Base-by-base conservation (phyloP, 2,888 invertebrate species). In the Protodeltote pygarga region DNA sequence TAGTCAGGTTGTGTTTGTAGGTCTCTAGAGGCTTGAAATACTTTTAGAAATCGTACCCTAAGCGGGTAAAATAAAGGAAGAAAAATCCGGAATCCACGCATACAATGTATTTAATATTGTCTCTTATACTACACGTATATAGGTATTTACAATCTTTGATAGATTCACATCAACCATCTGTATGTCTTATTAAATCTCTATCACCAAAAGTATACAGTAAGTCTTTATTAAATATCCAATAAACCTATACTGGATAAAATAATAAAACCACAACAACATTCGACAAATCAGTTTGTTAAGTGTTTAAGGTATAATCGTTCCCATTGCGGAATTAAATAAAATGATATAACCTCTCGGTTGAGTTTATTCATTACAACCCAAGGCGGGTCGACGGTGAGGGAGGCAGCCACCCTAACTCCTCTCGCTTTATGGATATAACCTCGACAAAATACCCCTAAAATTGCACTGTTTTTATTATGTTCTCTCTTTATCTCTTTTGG, bases 391-490 rank as follows among this genome's bases (percentile, higher is more conserved):
- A 63, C 64, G 50, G 65, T 63, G 67, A 65, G 62, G n/a, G n/a
- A n/a, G 66, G 73, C 73, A 55, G 58, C 73, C 75, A 69, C 79
- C 80, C 79, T 78, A 80, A 67, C 75, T 76, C 81, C 81, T 81
- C 85, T 87, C 85, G 81, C 81, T 90, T 91, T 92, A 92, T 92
- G 85, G 89, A 88, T 90, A 92, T 91, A 91, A 91, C 92, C 92
- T 89, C 91, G 89, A 91, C 92, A 92, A 90, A 92, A 92, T 91
- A 89, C 89, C 89, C 91, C 89, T 91, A 90, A 91, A 92, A 91
- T 91, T 92, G 91, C 89, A 91, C 85, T 92, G 91, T 90, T 92
- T 92, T 92, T 92, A 91, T 92, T 90, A 89, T 87, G 83, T 86
- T 88, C 84, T 82, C 85, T 85, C 89, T 90, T 90, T 91, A 91